Conservation (phyloP, 2,113 vertebrate genomes). For the Tupaia chinensis region DNA sequence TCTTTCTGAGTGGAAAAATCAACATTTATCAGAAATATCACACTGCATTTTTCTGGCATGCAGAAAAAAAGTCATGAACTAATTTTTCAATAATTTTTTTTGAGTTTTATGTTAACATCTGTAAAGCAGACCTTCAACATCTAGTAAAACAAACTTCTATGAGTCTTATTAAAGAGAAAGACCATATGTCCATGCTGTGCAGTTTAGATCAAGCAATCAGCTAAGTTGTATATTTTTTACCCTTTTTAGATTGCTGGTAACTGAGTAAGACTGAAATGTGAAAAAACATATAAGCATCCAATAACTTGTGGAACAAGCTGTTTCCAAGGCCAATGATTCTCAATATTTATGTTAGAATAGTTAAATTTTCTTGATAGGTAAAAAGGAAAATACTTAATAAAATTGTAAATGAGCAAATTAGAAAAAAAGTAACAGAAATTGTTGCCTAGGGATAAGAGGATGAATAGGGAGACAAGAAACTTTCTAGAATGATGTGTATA, state of each 20-base stretch:
- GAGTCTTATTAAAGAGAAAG: slow-evolving; percentile 41
- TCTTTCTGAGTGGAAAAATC: slow-evolving; percentile 70
- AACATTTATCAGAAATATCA: slow-evolving; percentile 76
- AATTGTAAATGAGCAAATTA: background rate
- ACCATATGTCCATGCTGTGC: slow-evolving; percentile 67
- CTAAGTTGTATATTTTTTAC: background rate
- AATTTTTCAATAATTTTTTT: slow-evolving; percentile 81
- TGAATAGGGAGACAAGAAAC: too few relatives aligned
- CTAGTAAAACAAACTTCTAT: slow-evolving; percentile 54
- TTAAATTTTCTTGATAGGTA: background rate
- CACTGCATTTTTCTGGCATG: slow-evolving; percentile 67
- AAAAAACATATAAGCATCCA: slow-evolving; percentile 47
- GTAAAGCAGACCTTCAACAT: slow-evolving; percentile 67
- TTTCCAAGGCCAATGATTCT: slow-evolving; percentile 7
- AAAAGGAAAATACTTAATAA: background rate
- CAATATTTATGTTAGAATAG: background rate
- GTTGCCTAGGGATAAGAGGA: too few relatives aligned
- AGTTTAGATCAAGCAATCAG: slow-evolving; percentile 55
- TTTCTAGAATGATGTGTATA: background rate
- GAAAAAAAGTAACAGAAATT: background rate
- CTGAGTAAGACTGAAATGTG: background rate
- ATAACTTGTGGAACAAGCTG: background rate
- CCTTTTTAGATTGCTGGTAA: background rate
- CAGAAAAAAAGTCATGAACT: slow-evolving; percentile 55
- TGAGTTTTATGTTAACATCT: slow-evolving; percentile 71